phyloP scores from a whole-genome alignment of 2,797 vertebrate species.

The Leptoclinus maculatus region DNA sequence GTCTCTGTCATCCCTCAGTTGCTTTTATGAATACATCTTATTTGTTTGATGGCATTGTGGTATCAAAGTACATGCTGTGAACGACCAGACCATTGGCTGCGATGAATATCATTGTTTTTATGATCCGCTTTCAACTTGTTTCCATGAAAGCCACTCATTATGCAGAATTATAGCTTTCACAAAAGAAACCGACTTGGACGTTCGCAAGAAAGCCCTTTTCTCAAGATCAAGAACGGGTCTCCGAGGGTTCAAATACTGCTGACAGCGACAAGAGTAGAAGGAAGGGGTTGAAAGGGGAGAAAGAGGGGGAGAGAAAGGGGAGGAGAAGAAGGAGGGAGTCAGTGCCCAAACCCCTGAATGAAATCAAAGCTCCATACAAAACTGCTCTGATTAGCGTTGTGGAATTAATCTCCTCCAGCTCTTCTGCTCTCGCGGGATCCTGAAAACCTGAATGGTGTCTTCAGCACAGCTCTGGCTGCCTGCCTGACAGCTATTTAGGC shows the following conservation, averaged over 20 bases:
- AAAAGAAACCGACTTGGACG: constrained; percentile 62
- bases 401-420: constrained; percentile 73
- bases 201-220: constrained; percentile 70
- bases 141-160: constrained; percentile 66
- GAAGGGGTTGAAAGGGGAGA: constrained; percentile 17
- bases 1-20: constrained; percentile 18
- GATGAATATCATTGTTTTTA: constrained; percentile 67
- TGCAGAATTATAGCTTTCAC: constrained; percentile 68
- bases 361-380: constrained; percentile 78
- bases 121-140: constrained; percentile 58
- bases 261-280: constrained; percentile 62
- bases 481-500: constrained; percentile 52
- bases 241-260: constrained; percentile 71
- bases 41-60: constrained; percentile 46
- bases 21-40: constrained; percentile 54
- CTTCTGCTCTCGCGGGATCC: constrained; percentile 58
- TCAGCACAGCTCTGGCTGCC: constrained; percentile 34
- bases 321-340: constrained; percentile 60
- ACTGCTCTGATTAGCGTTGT: constrained; percentile 78
- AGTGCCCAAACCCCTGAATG: constrained; percentile 69
- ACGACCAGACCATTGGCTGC: constrained; percentile 40
- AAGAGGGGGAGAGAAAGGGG: constrained; percentile 44
- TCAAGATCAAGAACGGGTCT: constrained; percentile 75
- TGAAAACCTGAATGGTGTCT: constrained; percentile 66
- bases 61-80: constrained; percentile 54